These are phyloP conservation scores for Ctenopoma kingsleyae DNA, from an alignment of 2,797 vertebrate species.

Conservation along the genomic window DNA sequence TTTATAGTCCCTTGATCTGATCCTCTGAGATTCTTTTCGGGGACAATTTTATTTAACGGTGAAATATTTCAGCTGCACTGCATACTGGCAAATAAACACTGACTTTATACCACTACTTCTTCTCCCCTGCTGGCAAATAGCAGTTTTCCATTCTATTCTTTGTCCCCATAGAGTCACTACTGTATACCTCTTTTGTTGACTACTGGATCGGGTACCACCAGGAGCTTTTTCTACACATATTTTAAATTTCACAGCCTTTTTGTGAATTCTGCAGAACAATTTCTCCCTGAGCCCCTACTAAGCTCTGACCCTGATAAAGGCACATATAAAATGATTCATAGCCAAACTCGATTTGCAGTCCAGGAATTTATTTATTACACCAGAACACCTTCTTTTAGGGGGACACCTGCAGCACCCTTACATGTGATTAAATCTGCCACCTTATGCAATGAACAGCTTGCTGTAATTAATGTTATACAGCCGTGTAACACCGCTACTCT, in stretches of 20 bases:
- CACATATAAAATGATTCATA: constrained; percentile 29
- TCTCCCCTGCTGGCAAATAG: constrained; percentile 31
- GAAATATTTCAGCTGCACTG: constrained; percentile 47
- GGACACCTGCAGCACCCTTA: constrained; percentile 28
- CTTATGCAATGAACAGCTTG: constrained; percentile 11
- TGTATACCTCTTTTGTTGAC: constrained; percentile 6
- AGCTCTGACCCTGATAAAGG: constrained; percentile 18
- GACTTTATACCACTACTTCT: constrained; percentile 25
- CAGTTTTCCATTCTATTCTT: constrained; percentile 3
- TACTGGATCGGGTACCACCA: background rate
- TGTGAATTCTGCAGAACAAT: constrained; percentile 14
- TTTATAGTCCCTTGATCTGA: constrained; percentile 25
- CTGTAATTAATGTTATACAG: constrained; percentile 28
- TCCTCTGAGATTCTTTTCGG: constrained; percentile 44
- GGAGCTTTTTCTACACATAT: background rate
- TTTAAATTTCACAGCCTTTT: constrained; percentile 18
- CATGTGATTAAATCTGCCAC: constrained; percentile 29
- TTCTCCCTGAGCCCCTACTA: background rate
- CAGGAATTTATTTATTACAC: constrained; percentile 22
- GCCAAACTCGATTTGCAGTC: constrained; percentile 13
- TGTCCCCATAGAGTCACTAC: constrained; percentile 14
- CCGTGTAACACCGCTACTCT: background rate
- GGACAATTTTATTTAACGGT: constrained; percentile 43
- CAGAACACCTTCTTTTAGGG: constrained; percentile 22
- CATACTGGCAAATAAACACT: constrained; percentile 60